Percentiles rank a stretch among this genome's conserved stretches.
Evolutionary conservation across 2,113 vertebrate species (phyloP).

Genomic region (Chrysemys picta): DNA sequence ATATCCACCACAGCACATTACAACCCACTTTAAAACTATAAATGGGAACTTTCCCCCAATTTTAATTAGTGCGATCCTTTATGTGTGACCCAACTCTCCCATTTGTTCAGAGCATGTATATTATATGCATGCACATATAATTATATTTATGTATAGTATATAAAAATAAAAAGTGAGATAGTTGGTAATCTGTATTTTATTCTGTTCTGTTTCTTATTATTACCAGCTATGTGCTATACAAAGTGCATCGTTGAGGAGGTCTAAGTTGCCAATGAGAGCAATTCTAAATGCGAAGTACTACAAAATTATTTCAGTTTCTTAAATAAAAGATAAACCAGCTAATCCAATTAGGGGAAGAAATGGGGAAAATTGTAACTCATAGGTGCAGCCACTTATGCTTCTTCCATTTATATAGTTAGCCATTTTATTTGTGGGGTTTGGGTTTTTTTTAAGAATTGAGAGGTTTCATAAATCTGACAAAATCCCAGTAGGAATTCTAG

Average conservation of each 20-base stretch:
- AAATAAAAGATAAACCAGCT: not conserved
- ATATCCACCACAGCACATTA: not conserved
- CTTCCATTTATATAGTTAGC: not conserved
- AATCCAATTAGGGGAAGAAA: not conserved
- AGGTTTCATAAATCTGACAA: not conserved
- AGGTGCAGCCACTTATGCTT: not conserved
- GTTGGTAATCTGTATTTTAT: not conserved
- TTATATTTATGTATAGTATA: not conserved
- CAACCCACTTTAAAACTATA: not conserved
- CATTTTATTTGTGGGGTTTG: not conserved
- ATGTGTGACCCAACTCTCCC: not conserved
- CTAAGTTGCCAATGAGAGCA: not conserved
- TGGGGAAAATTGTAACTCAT: not conserved
- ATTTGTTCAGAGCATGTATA: not conserved
- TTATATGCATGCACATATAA: not conserved
- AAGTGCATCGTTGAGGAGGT: not conserved
- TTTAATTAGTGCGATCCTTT: not conserved
- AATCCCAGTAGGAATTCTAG: not conserved
- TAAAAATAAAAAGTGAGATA: not conserved
- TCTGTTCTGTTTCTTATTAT: not conserved
- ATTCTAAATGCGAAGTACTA: not conserved
- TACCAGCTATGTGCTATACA: not conserved
- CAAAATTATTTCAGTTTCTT: not conserved
- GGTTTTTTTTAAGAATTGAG: not conserved
- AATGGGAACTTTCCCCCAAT: not conserved